Evolutionary conservation across 2,113 vertebrate species (phyloP).

Genomic region (Phrynocephalus versicolor): DNA sequence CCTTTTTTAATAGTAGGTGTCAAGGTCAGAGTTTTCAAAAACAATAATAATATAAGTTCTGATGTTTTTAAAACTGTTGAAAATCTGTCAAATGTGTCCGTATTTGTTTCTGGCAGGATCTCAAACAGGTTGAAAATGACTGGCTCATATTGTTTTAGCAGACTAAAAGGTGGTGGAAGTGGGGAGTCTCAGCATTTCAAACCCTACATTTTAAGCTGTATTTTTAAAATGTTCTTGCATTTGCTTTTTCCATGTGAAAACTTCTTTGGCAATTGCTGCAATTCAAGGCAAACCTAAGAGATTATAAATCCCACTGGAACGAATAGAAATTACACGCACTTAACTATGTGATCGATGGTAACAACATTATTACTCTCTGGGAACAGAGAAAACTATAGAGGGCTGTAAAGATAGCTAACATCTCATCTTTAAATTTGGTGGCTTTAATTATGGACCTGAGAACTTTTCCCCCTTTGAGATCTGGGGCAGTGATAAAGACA

Average conservation of each 20-base stretch:
- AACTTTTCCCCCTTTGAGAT: conserved; percentile 5
- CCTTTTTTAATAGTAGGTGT: background rate
- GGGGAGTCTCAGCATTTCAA: background rate
- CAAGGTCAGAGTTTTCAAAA: background rate
- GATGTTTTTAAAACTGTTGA: no score
- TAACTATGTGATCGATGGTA: background rate
- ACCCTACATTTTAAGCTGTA: background rate
- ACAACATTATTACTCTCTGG: background rate
- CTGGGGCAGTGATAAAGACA: background rate
- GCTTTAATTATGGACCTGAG: conserved; percentile 4
- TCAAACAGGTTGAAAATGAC: background rate
- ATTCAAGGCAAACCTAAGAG: background rate
- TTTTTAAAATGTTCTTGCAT: background rate
- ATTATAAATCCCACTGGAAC: background rate
- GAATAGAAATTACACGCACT: background rate
- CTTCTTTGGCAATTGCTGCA: background rate
- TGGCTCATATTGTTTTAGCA: background rate
- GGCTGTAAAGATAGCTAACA: background rate
- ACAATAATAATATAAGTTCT: no score
- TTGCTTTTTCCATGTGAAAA: conserved; percentile 1
- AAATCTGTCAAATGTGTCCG: background rate
- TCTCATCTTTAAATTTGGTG: background rate
- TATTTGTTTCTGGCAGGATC: background rate
- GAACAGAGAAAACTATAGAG: background rate
- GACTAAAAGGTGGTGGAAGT: background rate